Evolutionary conservation across 2,113 vertebrate species (phyloP).

Genomic region (Urocolius indicus): DNA sequence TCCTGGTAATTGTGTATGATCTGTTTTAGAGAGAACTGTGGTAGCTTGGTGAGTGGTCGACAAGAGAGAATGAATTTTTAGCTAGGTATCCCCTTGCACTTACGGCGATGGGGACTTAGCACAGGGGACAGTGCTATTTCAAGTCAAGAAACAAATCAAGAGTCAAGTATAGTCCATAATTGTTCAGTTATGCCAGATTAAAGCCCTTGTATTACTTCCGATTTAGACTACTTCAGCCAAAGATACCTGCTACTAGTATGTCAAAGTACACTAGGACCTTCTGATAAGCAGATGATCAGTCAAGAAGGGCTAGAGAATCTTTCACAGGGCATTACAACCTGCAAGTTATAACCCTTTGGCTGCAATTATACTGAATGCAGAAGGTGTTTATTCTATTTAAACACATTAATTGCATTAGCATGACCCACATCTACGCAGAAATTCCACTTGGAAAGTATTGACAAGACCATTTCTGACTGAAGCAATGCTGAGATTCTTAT

Average conservation of each 20-base stretch:
- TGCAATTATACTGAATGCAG: not conserved
- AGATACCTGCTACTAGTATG: not conserved
- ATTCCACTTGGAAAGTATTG: not conserved
- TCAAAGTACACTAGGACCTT: not conserved
- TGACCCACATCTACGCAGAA: not conserved
- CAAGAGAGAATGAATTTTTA: not conserved
- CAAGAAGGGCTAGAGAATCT: not conserved
- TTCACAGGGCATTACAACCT: not conserved
- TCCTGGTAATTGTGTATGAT: not conserved
- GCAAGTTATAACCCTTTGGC: not conserved
- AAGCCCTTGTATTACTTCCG: not conserved
- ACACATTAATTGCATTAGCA: not conserved
- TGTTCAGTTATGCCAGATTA: not conserved
- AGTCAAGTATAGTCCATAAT: not conserved
- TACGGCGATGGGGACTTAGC: not conserved
- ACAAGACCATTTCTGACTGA: not conserved
- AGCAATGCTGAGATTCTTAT: not conserved
- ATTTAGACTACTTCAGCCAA: not conserved
- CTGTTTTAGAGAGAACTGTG: not conserved
- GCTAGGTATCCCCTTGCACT: not conserved
- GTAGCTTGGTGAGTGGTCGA: not conserved
- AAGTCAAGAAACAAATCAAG: not conserved
- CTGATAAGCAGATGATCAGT: not conserved
- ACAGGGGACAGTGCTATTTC: not conserved
- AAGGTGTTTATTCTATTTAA: not conserved